Conservation (phyloP, 2,888 invertebrate genomes). For the Tachina grossa region DNA sequence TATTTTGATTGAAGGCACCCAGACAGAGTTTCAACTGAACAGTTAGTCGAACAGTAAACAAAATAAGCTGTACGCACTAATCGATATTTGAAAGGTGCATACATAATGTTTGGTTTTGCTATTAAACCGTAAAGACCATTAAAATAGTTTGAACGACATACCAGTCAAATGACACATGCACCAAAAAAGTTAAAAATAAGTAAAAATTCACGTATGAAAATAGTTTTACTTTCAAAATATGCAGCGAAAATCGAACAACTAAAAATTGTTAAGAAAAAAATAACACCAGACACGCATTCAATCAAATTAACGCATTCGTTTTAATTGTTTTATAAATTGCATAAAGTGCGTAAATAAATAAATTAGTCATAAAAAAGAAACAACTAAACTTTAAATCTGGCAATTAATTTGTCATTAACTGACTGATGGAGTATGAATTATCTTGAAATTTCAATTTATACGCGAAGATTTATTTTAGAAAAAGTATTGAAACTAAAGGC, state of each 20-base stretch:
- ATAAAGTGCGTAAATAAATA: conserved; percentile 7
- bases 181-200: conserved; percentile 8
- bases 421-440: conserved; percentile 31
- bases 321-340: conserved; percentile 46
- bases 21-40: conserved; percentile 3
- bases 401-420: conserved; percentile 49
- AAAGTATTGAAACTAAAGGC: not conserved
- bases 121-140: conserved; percentile 24
- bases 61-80: conserved; percentile 32
- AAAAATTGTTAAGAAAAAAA: conserved; percentile 14
- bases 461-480: not conserved
- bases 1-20: conserved; percentile 45
- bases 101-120: conserved; percentile 19
- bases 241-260: not conserved
- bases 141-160: conserved; percentile 35
- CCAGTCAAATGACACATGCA: not conserved
- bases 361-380: not conserved
- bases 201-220: conserved; percentile 33
- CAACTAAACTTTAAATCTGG: not conserved
- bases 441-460: conserved; percentile 41
- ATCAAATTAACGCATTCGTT: conserved; percentile 9
- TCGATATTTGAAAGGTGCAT: conserved; percentile 39
- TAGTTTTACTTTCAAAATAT: conserved; percentile 29
- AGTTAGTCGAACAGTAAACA: conserved; percentile 44
- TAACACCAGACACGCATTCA: conserved; percentile 24